These are phyloP conservation scores for Cataglyphis hispanica DNA, from an alignment of 1,140 invertebrate species.

Conservation along the genomic window DNA sequence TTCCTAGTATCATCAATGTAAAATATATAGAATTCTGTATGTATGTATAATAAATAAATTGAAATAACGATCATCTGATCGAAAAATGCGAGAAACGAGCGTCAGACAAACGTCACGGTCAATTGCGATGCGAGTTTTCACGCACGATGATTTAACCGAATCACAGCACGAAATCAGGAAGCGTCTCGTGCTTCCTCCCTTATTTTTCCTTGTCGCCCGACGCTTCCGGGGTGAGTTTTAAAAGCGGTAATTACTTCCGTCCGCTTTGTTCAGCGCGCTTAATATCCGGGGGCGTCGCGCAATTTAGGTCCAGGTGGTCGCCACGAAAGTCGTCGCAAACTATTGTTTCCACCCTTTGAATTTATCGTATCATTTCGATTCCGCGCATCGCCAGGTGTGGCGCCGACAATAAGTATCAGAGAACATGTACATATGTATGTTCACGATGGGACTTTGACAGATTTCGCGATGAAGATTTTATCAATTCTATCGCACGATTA, in stretches of 20 bases:
- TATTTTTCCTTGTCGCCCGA: neutral
- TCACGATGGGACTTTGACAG: neutral
- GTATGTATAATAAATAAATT: too few relatives aligned
- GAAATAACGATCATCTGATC: neutral
- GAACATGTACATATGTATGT: neutral
- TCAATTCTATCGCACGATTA: constrained; percentile 32
- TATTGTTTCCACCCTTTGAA: constrained; percentile 75
- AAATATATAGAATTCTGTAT: constrained; percentile 7
- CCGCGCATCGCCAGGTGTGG: constrained; percentile 78
- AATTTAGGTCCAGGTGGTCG: constrained; percentile 71
- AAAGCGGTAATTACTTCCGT: constrained; percentile 83
- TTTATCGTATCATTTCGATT: constrained; percentile 62
- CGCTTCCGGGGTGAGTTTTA: constrained; percentile 70
- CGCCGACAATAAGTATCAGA: constrained; percentile 2
- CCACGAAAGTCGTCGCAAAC: constrained; percentile 70
- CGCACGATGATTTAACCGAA: constrained; percentile 55
- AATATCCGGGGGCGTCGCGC: constrained; percentile 77
- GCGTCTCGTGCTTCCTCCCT: constrained; percentile 30
- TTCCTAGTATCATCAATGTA: neutral
- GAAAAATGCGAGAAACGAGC: neutral
- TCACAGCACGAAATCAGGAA: constrained; percentile 66
- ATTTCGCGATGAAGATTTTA: constrained; percentile 41
- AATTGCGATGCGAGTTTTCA: constrained; percentile 29
- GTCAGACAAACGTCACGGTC: neutral
- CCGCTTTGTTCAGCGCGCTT: constrained; percentile 77